Conservation (phyloP, 92 coral and sea anemone species). For the Palythoa grandis region DNA sequence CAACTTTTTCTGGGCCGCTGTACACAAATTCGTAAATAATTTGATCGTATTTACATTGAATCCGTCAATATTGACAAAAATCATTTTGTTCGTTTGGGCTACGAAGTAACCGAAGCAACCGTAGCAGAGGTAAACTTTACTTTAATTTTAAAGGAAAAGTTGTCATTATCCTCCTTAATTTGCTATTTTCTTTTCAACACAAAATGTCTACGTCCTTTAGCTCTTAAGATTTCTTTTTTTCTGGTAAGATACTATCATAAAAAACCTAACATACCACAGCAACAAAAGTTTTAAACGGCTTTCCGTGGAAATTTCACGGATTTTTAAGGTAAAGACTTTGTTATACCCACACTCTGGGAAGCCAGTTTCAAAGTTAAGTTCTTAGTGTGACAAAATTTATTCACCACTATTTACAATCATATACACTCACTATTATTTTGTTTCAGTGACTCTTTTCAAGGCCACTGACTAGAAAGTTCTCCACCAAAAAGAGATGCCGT, state of each 20-base stretch:
- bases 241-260: not conserved
- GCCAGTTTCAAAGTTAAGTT: constrained; percentile 20
- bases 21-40: constrained; percentile 21
- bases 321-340: not conserved
- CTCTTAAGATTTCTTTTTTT: not conserved
- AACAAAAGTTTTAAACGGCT: not conserved
- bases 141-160: not conserved
- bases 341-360: constrained; percentile 4
- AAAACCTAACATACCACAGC: not conserved
- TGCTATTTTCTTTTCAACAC: not conserved
- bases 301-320: not conserved
- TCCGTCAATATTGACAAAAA: constrained; percentile 46
- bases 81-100: not conserved
- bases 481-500: constrained; percentile 35
- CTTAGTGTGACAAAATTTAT: constrained; percentile 42
- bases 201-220: not conserved
- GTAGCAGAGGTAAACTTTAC: not conserved
- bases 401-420: constrained; percentile 39
- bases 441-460: constrained; percentile 45
- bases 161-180: not conserved
- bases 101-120: not conserved
- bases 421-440: constrained; percentile 30
- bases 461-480: constrained; percentile 37
- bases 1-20: not conserved
- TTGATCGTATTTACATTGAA: constrained; percentile 1